Conservation (phyloP, 2,888 invertebrate species). For the Seladonia tumulorum region DNA sequence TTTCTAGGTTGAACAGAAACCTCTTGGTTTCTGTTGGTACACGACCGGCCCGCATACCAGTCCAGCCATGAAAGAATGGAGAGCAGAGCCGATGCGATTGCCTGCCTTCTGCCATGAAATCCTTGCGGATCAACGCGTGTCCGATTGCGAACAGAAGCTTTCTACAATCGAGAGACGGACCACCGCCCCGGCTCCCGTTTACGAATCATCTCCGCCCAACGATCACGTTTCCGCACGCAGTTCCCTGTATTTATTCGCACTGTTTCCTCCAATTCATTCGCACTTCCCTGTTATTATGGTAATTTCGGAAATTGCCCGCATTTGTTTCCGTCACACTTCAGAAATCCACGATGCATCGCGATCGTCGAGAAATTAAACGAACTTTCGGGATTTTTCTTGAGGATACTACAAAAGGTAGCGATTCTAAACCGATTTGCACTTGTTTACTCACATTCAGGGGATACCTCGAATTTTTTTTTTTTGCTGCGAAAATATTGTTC, state of each 20-base stretch:
- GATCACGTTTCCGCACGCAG: background rate
- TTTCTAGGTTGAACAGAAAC: slow-evolving; percentile 81
- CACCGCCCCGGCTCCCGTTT: background rate
- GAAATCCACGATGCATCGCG: background rate
- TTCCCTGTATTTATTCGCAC: background rate
- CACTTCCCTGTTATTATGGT: background rate
- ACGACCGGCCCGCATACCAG: slow-evolving; percentile 79
- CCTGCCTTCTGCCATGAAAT: slow-evolving; percentile 46
- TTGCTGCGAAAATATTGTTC: background rate
- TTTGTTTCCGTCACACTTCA: background rate
- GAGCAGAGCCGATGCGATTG: slow-evolving; percentile 66
- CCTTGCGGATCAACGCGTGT: slow-evolving; percentile 17
- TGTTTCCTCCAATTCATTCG: background rate
- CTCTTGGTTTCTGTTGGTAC: slow-evolving; percentile 75
- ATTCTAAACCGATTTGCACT: background rate
- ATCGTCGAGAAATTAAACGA: background rate
- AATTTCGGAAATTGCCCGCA: background rate
- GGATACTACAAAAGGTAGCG: background rate
- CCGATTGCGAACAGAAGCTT: slow-evolving; percentile 20
- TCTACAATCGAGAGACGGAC: slow-evolving; percentile 26
- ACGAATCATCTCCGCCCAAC: background rate
- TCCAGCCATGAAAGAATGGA: slow-evolving; percentile 81
- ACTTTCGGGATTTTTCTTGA: background rate
- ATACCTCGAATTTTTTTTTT: too few species aligned
- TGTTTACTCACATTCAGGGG: background rate